Conservation (phyloP, 2,888 invertebrate species). For the Sialis lutaria region DNA sequence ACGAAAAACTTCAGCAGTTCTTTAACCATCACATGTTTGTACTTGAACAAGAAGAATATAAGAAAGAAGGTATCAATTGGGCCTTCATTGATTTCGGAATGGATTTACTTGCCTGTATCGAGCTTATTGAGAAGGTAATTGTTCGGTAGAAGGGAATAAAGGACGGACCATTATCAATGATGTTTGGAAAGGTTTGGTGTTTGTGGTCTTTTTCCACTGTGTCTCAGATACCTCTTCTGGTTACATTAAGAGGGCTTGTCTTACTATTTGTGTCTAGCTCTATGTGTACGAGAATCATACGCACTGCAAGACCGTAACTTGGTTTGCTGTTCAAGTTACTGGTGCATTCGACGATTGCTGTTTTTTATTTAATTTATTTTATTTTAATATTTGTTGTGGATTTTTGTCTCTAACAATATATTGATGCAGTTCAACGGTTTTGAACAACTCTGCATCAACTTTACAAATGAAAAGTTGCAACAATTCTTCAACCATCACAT, state of each 20-base stretch:
- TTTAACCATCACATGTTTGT: conserved; percentile 72
- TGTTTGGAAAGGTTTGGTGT: neutral
- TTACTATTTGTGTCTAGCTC: no score
- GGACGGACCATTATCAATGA: neutral
- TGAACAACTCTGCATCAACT: conserved; percentile 89
- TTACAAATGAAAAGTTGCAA: conserved; percentile 85
- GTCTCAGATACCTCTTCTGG: neutral
- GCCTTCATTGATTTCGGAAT: conserved; percentile 65
- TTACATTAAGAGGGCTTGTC: neutral
- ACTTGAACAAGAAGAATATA: conserved; percentile 62
- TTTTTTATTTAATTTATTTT: no score
- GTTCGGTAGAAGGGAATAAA: neutral
- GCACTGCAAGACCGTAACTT: no score
- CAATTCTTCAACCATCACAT: conserved; percentile 93
- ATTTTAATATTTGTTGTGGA: no score
- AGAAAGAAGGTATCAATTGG: conserved; percentile 58
- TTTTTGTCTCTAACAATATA: no score
- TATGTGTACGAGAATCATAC: no score
- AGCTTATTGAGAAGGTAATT: conserved; percentile 39
- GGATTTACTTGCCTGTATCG: conserved; percentile 50
- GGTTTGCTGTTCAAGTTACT: no score
- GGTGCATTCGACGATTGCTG: no score
- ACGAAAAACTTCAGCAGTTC: conserved; percentile 62
- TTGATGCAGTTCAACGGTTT: conserved; percentile 61
- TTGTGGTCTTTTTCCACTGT: neutral